Base-by-base conservation (phyloP, 37 sponge, comb jelly and placozoan genomes). In the Oopsacas minuta region DNA sequence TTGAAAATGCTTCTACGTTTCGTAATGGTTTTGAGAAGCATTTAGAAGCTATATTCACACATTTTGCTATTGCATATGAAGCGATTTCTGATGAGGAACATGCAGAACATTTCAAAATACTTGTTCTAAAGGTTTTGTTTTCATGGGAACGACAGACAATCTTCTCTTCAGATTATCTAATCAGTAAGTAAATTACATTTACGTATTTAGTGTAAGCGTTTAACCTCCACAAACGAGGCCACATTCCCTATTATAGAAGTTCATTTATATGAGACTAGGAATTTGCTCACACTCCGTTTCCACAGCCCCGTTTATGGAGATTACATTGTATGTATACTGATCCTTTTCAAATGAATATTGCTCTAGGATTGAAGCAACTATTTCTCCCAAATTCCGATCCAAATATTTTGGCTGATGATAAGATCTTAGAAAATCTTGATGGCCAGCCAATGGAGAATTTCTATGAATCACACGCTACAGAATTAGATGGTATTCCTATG, bases 1-100 rank as follows among this genome's bases (percentile, higher is more conserved):
- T 89, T 17, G 85, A 87, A 28, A 84, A 90, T 36, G 86, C 92
- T 0, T 91, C 93, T 15, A 83, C 53, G 36, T 93, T 88, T 81
- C 88, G 91, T 38, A 94, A 85, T 83, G 89, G 90, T 94, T 94
- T 61, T 61, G 75, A 61, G 7, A 61, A 61, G 28, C 20, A 12
- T 20, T 61, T 61, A 7, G 75, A 61, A 12, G 30, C 7, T 20
- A 61, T 61, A 25, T 61, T 61, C 75, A 3, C 5, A n/a, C 75
- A 61, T 12, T 61, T 61, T n/a, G 7, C 75, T 3, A 34, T 32
- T 25, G 75, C 75, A 3, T 61, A 61, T n/a, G 75, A 61, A 5
- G 20, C 75, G 7, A 61, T 61, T 20, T 32, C 75, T 20, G 75
- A 61, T 61, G 28, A 61, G 28, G 30, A 32, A 25, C 75, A 61